Conservation (phyloP, 2,113 vertebrate genomes). For the Nanger granti region DNA sequence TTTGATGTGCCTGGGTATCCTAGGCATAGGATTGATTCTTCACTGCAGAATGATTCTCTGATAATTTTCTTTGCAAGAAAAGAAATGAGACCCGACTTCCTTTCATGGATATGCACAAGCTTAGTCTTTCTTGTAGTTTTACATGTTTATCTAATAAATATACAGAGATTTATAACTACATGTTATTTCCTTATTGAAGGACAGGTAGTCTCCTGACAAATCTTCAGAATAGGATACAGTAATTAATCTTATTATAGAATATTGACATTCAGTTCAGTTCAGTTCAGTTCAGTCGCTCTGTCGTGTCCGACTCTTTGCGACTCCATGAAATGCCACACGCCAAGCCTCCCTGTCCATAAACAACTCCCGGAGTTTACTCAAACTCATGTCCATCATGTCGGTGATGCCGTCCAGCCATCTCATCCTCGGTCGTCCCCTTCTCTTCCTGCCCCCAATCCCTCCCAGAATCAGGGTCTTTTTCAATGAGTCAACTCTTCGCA, state of each 20-base stretch:
- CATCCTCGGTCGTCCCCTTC: too few relatives aligned
- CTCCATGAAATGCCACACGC: too few relatives aligned
- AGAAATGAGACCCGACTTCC: neutral
- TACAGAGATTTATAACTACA: neutral
- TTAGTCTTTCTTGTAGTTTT: neutral
- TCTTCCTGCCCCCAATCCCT: too few relatives aligned
- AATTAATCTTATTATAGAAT: neutral
- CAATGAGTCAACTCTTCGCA: too few relatives aligned
- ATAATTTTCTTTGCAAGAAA: conserved; percentile 6
- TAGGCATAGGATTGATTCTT: neutral
- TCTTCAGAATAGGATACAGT: neutral
- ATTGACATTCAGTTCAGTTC: neutral
- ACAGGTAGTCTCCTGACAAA: neutral
- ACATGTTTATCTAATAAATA: neutral
- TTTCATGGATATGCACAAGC: neutral
- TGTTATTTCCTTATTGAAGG: neutral
- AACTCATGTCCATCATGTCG: too few relatives aligned
- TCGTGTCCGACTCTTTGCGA: fast-evolving
- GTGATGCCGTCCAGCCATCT: too few relatives aligned
- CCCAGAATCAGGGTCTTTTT: too few relatives aligned
- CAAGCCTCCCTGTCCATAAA: too few relatives aligned
- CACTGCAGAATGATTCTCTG: neutral
- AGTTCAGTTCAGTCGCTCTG: too few relatives aligned
- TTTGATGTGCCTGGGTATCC: neutral
- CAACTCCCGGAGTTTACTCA: too few relatives aligned